These are phyloP conservation scores for Orussus abietinus DNA, from an alignment of 1,140 invertebrate genomes.

Conservation along the genomic window DNA sequence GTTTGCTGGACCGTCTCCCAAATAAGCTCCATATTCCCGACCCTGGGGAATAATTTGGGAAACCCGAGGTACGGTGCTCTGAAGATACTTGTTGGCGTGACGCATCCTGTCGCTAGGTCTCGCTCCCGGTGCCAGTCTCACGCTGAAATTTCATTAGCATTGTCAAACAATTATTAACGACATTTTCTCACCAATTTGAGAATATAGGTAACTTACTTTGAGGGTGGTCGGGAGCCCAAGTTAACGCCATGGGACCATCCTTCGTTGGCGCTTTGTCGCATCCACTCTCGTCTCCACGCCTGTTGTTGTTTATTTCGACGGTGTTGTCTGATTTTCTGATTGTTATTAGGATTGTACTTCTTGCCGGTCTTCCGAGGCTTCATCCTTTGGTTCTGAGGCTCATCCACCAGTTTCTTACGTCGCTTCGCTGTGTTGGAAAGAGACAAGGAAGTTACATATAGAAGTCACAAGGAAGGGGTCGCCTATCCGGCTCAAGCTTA, in stretches of 20 bases:
- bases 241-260: slow-evolving; percentile 45
- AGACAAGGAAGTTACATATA: no score
- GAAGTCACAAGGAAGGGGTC: no score
- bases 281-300: slow-evolving; percentile 22
- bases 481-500: no score
- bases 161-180: no score
- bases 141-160: slow-evolving; percentile 6
- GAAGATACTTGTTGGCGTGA: slow-evolving; percentile 20
- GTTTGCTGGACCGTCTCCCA: slow-evolving; percentile 19
- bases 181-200: not conserved
- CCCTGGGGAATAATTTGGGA: slow-evolving; percentile 22
- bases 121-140: slow-evolving; percentile 3
- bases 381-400: slow-evolving; percentile 41
- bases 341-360: slow-evolving; percentile 19
- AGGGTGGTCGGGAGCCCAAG: slow-evolving; percentile 38
- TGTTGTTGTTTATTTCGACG: slow-evolving; percentile 19
- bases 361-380: slow-evolving; percentile 35
- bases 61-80: slow-evolving; percentile 13
- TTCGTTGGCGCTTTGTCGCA: slow-evolving; percentile 21
- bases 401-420: slow-evolving; percentile 32
- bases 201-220: slow-evolving; percentile 23
- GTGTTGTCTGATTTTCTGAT: slow-evolving; percentile 2
- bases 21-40: slow-evolving; percentile 23
- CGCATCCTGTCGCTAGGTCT: slow-evolving; percentile 20
- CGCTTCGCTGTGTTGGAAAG: no score